Evolutionary conservation across 2,888 invertebrate genomes (phyloP), one percentile per base, ranked within the genome.

Genomic region (Nymphalis c-album): DNA sequence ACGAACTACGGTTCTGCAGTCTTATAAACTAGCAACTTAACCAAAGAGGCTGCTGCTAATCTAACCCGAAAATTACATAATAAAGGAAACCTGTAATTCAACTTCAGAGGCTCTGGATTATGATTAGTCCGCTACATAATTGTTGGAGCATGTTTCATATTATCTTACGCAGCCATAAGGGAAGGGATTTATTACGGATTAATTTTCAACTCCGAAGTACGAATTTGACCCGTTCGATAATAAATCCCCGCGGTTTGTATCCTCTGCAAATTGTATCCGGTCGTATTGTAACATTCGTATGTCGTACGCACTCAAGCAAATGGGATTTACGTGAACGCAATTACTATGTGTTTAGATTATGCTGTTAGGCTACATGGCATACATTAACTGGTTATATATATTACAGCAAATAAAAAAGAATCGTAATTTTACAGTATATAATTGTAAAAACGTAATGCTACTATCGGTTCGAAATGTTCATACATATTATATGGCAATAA

Each of bases 111-210:
- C 45, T 55, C 69, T 20, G 51, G 68, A 72, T 64, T 70, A 60
- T 64, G 63, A 57, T 62, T 60, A 50, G 45, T 13, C 50, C 46
- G 46, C 55, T 62, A 57, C 18, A 35, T 57, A 57, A n/a, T 18
- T 48, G 35, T 22, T 53, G 2, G 64, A 63, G 47, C 40, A 75
- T 76, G 80, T 79, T 79, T 40, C 40, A 40, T 81, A 84, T 83
- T 84, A 86, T 83, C 80, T 83, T 80, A 74, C 79, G 80, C 83
- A 80, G 77, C 80, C 81, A 80, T 80, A 76, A 84, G 82, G 81
- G 79, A 78, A 70, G 72, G 78, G 76, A 76, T 78, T 81, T 79
- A 83, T 83, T 82, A 82, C 78, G 80, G 84, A 84, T 87, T 86
- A 86, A 86, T 86, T 84, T 81, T 71, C 77, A 80, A 80, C 79